These are phyloP conservation scores for Emmelina monodactyla DNA, from an alignment of 2,888 invertebrate species.

Conservation along the genomic window DNA sequence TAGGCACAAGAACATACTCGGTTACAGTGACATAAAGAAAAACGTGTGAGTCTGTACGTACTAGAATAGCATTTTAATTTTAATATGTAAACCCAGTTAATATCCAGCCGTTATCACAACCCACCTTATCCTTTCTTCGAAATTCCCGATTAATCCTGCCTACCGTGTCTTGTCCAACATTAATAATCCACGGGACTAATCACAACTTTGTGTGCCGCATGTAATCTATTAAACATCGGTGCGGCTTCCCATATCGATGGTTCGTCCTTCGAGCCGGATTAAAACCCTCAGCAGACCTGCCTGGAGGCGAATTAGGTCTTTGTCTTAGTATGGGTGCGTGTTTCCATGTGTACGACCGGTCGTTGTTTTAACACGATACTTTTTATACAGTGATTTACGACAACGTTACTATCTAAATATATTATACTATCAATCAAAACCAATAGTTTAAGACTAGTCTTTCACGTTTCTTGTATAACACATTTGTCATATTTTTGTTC, in stretches of 20 bases:
- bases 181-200: neutral
- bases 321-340: slow-evolving; percentile 9
- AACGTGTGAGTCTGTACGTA: no score
- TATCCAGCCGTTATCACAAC: no score
- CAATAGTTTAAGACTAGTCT: no score
- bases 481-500: no score
- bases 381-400: slow-evolving; percentile 7
- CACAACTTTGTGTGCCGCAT: slow-evolving; percentile 5
- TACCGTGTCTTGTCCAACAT: neutral
- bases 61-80: no score
- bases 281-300: slow-evolving; percentile 44
- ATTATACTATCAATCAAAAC: no score
- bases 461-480: no score
- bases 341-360: slow-evolving; percentile 4
- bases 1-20: no score
- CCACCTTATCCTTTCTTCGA: no score
- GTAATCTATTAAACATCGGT: slow-evolving; percentile 1
- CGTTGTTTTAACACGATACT: neutral
- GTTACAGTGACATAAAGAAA: no score
- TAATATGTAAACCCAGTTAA: no score
- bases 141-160: neutral
- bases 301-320: slow-evolving; percentile 37
- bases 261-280: slow-evolving; percentile 41
- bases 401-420: no score
- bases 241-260: slow-evolving; percentile 44